These are phyloP conservation scores for Rhegmatorhina hoffmannsi DNA, from an alignment of 2,113 vertebrate genomes.

Conservation along the genomic window DNA sequence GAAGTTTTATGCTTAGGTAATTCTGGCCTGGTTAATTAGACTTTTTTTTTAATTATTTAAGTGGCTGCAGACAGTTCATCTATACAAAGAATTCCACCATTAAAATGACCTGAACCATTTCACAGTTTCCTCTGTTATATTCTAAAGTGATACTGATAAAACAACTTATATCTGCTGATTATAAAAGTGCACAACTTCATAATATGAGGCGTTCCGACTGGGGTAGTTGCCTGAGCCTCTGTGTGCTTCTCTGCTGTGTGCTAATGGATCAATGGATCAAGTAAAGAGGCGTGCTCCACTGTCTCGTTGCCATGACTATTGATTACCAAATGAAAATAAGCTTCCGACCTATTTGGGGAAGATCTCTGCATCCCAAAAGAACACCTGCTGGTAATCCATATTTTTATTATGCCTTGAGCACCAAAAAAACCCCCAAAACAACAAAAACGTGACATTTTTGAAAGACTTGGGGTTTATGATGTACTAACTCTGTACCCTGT, in stretches of 20 bases:
- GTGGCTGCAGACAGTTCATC: neutral
- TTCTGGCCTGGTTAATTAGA: neutral
- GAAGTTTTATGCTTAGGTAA: neutral
- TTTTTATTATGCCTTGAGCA: neutral
- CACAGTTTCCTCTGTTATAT: neutral
- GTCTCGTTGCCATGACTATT: neutral
- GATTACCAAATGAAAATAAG: neutral
- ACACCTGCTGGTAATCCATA: neutral
- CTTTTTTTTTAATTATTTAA: neutral
- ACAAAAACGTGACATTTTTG: neutral
- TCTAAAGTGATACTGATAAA: neutral
- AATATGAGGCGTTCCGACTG: neutral
- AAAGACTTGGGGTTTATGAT: neutral
- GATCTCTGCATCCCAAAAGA: neutral
- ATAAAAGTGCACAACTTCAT: neutral
- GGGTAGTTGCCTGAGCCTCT: neutral
- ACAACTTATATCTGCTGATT: neutral
- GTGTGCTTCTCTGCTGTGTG: rapidly evolving
- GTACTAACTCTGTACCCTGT: neutral
- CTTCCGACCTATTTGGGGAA: neutral
- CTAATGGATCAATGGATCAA: neutral
- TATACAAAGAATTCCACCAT: neutral
- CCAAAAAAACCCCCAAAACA: neutral
- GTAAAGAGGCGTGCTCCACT: neutral
- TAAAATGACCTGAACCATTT: neutral